A percentile compares a stretch with the other conserved stretches of the same genome.
Conservation (phyloP, 2,797 vertebrate genomes). For the Sparus aurata region DNA sequence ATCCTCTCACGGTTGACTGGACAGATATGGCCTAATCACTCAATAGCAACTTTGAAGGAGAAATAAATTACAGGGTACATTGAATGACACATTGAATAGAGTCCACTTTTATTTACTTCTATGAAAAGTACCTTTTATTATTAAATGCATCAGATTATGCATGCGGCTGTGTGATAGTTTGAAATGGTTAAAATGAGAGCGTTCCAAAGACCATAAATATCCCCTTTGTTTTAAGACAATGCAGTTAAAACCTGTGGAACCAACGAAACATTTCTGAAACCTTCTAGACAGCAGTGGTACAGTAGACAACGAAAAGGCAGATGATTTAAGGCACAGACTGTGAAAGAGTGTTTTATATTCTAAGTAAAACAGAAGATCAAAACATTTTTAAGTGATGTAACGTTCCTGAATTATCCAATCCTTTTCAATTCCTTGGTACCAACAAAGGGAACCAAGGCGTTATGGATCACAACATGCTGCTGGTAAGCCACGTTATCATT, state of each 20-base stretch:
- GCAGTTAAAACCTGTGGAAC: background rate
- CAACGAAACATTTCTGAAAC: background rate
- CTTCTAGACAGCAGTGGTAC: background rate
- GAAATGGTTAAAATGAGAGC: background rate
- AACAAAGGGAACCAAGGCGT: too few relatives aligned
- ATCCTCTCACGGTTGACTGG: conserved; percentile 2
- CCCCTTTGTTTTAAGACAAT: background rate
- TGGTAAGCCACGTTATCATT: too few relatives aligned
- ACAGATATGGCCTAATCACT: conserved; percentile 8
- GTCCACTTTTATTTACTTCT: too few relatives aligned
- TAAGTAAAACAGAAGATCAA: background rate
- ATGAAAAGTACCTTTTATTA: conserved; percentile 7
- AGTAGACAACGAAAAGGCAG: background rate
- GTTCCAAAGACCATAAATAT: background rate
- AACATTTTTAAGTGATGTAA: too few relatives aligned
- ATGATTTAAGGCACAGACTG: background rate
- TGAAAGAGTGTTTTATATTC: background rate
- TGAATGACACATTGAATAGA: conserved; percentile 1
- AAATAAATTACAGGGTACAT: background rate
- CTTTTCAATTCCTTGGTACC: too few relatives aligned
- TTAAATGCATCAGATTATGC: background rate
- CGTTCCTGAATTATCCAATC: too few relatives aligned
- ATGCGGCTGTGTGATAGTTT: background rate
- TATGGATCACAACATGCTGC: background rate
- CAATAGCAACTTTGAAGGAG: conserved; percentile 1